Conservation (phyloP, 92 coral and sea anemone species). For the Blastomussa wellsi region DNA sequence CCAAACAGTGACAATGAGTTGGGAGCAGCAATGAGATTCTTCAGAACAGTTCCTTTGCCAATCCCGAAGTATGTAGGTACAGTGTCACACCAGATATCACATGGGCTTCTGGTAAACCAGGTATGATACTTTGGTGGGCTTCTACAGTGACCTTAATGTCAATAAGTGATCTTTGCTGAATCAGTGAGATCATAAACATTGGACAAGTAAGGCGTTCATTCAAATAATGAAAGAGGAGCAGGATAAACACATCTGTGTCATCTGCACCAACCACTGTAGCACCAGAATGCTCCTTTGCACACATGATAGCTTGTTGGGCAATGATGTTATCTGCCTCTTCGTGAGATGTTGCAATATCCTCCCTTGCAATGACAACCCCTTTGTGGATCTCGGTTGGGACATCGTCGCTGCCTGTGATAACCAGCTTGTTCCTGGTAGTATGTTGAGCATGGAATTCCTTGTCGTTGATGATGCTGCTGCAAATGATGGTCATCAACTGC, state of each 20-base stretch:
- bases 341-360: conserved; percentile 66
- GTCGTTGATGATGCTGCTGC: conserved; percentile 29
- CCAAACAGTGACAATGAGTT: conserved; percentile 58
- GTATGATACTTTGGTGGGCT: conserved; percentile 54
- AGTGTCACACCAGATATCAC: conserved; percentile 76
- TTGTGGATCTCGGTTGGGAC: conserved; percentile 68
- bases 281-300: conserved; percentile 59
- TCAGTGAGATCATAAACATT: conserved; percentile 64
- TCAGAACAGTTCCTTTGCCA: conserved; percentile 71
- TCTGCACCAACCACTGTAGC: conserved; percentile 64
- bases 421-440: conserved; percentile 47
- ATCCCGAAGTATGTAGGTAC: conserved; percentile 70
- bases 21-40: conserved; percentile 58
- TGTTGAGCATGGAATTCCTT: conserved; percentile 47
- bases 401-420: conserved; percentile 47
- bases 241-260: conserved; percentile 75
- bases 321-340: conserved; percentile 57
- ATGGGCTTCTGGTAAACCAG: conserved; percentile 66
- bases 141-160: conserved; percentile 70
- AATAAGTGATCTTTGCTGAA: conserved; percentile 62
- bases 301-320: conserved; percentile 56
- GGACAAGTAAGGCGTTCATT: conserved; percentile 56
- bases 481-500: conserved; percentile 62
- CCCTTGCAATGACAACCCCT: conserved; percentile 61
- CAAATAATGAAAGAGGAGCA: conserved; percentile 67